phyloP scores from a whole-genome alignment of 92 coral and sea anemone species.

The Palythoa grandiflora region DNA sequence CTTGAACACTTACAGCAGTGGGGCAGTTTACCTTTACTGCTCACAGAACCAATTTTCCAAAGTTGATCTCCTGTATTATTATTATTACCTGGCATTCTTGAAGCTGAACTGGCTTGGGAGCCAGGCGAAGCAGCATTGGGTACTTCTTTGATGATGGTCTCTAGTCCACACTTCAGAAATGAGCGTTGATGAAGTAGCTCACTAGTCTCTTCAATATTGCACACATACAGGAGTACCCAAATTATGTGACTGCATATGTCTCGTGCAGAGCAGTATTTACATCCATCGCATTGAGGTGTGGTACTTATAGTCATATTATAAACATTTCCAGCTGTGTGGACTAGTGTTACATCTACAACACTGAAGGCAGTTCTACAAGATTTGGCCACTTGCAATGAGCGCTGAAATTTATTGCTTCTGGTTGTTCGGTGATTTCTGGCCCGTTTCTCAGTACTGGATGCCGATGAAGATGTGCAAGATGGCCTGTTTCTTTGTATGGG shows the following conservation, averaged over 20 bases:
- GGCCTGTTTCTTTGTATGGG: conserved; percentile 23
- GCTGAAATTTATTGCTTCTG: conserved; percentile 62
- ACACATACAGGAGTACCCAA: conserved; percentile 56
- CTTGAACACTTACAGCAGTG: conserved; percentile 58
- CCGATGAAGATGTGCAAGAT: conserved; percentile 14
- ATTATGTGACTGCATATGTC: conserved; percentile 70
- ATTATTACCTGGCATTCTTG: conserved; percentile 29
- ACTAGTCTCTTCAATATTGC: conserved; percentile 55
- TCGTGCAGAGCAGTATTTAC: conserved; percentile 22
- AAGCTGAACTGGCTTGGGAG: neutral
- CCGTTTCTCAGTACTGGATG: conserved; percentile 37
- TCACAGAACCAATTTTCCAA: conserved; percentile 60
- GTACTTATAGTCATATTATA: conserved; percentile 67
- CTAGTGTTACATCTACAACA: conserved; percentile 50
- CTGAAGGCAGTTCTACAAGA: conserved; percentile 54
- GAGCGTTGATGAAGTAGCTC: conserved; percentile 66
- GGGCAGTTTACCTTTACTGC: conserved; percentile 46
- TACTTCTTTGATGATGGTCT: conserved; percentile 40
- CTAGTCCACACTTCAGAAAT: conserved; percentile 66
- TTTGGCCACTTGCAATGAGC: conserved; percentile 65
- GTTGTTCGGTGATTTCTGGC: conserved; percentile 44
- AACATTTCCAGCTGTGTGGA: conserved; percentile 49
- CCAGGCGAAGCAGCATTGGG: conserved; percentile 9
- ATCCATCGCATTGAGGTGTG: conserved; percentile 46
- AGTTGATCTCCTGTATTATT: conserved; percentile 46